Base-by-base conservation (phyloP, 2,888 invertebrate genomes). In the Hypomecis atomaria region DNA sequence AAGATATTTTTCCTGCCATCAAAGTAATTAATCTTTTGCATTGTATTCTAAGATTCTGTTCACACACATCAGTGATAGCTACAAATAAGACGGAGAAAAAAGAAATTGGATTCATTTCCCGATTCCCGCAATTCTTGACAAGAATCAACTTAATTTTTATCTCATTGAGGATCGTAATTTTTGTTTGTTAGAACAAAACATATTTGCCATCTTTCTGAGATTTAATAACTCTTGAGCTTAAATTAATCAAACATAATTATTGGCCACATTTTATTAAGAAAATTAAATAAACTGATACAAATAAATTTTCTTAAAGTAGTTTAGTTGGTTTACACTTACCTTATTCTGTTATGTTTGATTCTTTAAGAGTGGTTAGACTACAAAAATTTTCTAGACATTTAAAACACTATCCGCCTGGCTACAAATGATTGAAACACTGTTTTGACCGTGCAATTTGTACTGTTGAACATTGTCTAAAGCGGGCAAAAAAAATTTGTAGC, bases 71-170 rank as follows among this genome's bases (percentile, higher is more conserved):
- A 8, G 1, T 40, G 23, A 40, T 52, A 23, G 0, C 5, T 43
- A 53, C 11, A 60, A 49, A 49, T 44, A 55, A 13, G 48, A 13
- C 13, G 13, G 11, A 36, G n/a, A 61, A 40, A 62, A n/a, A 38
- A 38, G 5, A 48, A 61, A 56, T 62, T 50, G 44, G 56, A 56
- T 62, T 62, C 34, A 62, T 62, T 56, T 50, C 10, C 45, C 36
- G 33, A 43, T 55, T 55, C 49, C 43, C 50, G 33, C 50, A 44
- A 56, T 56, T 56, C 33, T 44, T 11, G 45, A 44, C 44, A 38
- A 5, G 49, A 48, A 62, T 62, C 44, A 23, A 44, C 10, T 40
- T 52, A 52, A 40, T 52, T 48, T 49, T 38, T 40, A 34, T 49
- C 42, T 55, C 13, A 23, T 52, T 42, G 23, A 43, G 9, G 11